These are phyloP conservation scores for Caenorhabditis doughertyi DNA, from an alignment of 2,888 invertebrate species.

Conservation along the genomic window DNA sequence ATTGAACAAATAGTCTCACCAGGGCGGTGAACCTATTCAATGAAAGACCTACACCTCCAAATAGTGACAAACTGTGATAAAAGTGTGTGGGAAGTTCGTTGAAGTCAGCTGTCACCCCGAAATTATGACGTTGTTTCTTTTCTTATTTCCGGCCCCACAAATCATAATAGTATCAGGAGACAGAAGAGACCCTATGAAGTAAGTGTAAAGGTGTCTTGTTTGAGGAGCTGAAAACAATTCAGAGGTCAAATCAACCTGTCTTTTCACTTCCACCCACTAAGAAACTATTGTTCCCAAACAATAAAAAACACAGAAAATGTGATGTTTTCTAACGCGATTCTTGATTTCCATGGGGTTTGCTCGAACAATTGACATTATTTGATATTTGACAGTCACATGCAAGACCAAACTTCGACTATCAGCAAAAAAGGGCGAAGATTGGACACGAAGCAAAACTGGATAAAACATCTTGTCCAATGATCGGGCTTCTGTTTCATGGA, in stretches of 20 bases:
- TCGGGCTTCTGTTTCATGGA: background rate
- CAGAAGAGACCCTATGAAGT: too few relatives aligned
- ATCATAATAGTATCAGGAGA: constrained; percentile 13
- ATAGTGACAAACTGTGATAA: constrained; percentile 42
- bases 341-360: background rate
- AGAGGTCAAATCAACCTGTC: constrained; percentile 6
- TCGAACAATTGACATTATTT: background rate
- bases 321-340: background rate
- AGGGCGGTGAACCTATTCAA: constrained; percentile 27
- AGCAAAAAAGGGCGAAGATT: constrained; percentile 7
- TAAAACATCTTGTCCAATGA: background rate
- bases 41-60: constrained; percentile 27
- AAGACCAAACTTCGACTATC: constrained; percentile 2
- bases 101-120: constrained; percentile 34
- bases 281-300: background rate
- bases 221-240: constrained; percentile 11
- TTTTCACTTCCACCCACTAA: background rate
- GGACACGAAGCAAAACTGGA: background rate
- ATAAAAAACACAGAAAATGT: background rate
- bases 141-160: too few relatives aligned
- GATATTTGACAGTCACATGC: background rate
- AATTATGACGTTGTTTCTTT: background rate
- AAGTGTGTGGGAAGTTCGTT: constrained; percentile 35
- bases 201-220: background rate
- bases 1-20: constrained; percentile 45